These are phyloP conservation scores for Picathartes gymnocephalus DNA, from an alignment of 2,113 vertebrate genomes.

Conservation along the genomic window DNA sequence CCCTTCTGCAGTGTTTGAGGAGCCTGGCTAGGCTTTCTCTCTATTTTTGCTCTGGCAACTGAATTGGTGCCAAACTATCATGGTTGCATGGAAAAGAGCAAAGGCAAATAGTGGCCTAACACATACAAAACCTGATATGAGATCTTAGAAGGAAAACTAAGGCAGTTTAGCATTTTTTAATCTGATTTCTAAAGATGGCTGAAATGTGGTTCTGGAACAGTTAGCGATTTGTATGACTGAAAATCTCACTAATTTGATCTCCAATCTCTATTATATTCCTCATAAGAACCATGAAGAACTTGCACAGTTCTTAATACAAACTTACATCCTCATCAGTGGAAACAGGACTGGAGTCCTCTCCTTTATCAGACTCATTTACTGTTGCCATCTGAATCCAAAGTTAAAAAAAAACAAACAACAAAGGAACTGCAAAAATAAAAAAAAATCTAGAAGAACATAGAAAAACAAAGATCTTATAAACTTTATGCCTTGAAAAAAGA, in stretches of 20 bases:
- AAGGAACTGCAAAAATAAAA: not conserved
- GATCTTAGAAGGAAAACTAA: not conserved
- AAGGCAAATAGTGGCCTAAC: not conserved
- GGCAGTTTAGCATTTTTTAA: not conserved
- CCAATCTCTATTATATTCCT: not conserved
- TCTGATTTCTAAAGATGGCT: not conserved
- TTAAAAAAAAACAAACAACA: not conserved
- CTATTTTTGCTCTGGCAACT: not conserved
- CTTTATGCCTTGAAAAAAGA: not conserved
- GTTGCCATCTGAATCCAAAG: not conserved
- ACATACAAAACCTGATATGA: not conserved
- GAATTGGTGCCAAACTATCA: not conserved
- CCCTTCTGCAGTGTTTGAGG: not conserved
- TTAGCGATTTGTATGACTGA: not conserved
- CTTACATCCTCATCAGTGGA: not conserved
- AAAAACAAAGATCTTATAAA: not conserved
- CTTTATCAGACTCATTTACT: not conserved
- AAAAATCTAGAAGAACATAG: not conserved
- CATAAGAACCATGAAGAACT: not conserved
- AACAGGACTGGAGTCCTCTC: not conserved
- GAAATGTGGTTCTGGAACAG: not conserved
- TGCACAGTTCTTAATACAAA: not conserved
- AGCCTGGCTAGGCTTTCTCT: not conserved
- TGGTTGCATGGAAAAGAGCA: not conserved
- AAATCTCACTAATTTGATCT: not conserved